These are phyloP conservation scores for Euplagia quadripunctaria DNA, from an alignment of 2,888 invertebrate genomes.

Conservation along the genomic window DNA sequence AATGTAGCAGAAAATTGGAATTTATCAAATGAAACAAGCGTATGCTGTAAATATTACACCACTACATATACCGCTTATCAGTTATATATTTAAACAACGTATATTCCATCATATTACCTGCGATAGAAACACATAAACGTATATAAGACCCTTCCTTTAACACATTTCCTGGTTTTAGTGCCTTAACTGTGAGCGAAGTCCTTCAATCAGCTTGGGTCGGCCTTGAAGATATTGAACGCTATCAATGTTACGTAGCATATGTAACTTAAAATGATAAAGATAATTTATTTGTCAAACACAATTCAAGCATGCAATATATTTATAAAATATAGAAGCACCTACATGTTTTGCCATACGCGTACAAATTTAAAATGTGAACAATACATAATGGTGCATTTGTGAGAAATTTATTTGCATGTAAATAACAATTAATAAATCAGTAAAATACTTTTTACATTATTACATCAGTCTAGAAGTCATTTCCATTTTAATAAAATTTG, in stretches of 20 bases:
- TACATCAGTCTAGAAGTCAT: too few species aligned
- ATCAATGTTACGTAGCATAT: slow-evolving; percentile 20
- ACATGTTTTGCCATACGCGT: too few species aligned
- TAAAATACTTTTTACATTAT: too few species aligned
- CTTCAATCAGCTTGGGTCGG: slow-evolving; percentile 39
- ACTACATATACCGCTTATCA: background rate
- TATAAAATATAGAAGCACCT: too few species aligned
- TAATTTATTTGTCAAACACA: too few species aligned
- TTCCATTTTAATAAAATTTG: too few species aligned
- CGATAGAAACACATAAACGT: background rate
- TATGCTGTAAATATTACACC: background rate
- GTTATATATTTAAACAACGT: background rate
- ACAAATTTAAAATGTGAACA: too few species aligned
- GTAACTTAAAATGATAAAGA: too few species aligned
- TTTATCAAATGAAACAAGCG: background rate
- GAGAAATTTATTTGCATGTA: too few species aligned
- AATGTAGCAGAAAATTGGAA: background rate
- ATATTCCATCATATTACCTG: slow-evolving; percentile 5
- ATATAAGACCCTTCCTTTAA: slow-evolving; percentile 19
- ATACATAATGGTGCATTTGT: too few species aligned
- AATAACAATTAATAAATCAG: too few species aligned
- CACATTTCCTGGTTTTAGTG: slow-evolving; percentile 27
- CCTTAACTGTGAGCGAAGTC: slow-evolving; percentile 30
- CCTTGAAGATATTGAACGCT: slow-evolving; percentile 43
- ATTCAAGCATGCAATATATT: too few species aligned